A percentile compares a stretch with the other conserved stretches of the same genome.
phyloP scores from a whole-genome alignment of 2,113 vertebrate genomes.

The Sinocyclocheilus anophthalmus region DNA sequence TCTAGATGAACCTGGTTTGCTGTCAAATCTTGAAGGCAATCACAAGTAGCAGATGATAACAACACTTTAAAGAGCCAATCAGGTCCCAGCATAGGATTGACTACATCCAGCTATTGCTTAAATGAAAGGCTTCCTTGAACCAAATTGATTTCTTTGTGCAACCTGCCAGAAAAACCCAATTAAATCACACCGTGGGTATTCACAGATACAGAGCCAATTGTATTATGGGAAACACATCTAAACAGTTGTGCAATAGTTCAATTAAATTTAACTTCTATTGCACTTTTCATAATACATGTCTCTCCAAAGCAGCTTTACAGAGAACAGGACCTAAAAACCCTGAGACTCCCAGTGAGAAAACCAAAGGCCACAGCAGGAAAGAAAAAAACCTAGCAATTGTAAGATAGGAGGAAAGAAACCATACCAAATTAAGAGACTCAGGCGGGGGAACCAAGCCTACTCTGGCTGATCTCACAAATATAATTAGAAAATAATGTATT shows the following conservation, averaged over 20 bases:
- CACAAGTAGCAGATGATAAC: neutral
- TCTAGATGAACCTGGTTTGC: neutral
- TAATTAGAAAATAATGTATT: too few relatives aligned
- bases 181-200: neutral
- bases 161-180: conserved; percentile 13
- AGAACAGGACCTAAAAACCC: neutral
- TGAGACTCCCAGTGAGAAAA: neutral
- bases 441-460: neutral
- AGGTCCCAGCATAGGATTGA: neutral
- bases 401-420: neutral
- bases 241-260: conserved; percentile 15
- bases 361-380: neutral
- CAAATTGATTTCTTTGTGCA: conserved; percentile 20
- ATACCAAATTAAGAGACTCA: neutral
- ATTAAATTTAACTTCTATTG: neutral
- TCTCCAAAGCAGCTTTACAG: neutral
- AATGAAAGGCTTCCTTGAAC: conserved; percentile 1
- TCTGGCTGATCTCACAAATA: neutral
- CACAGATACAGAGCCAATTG: conserved; percentile 8
- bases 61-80: conserved; percentile 13
- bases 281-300: neutral
- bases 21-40: neutral
- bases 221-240: neutral
- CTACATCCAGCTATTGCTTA: conserved; percentile 12
- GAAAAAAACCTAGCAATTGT: neutral